These are phyloP conservation scores for Pedicia rivosa DNA, from an alignment of 2,888 invertebrate genomes.

Conservation along the genomic window DNA sequence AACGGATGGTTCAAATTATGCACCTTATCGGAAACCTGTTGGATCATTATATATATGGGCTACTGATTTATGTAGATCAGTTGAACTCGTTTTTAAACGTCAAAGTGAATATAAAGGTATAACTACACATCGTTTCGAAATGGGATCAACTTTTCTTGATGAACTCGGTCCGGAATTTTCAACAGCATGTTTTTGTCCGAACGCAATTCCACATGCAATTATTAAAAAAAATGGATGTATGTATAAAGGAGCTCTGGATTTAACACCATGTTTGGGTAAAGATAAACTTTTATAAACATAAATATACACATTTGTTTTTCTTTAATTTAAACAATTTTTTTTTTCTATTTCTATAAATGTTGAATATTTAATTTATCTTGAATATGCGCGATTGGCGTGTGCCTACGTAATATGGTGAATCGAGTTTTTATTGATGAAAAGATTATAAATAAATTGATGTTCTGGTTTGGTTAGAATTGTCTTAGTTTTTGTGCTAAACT, in stretches of 20 bases:
- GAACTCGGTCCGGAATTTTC: slow-evolving; percentile 35
- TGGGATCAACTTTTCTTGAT: slow-evolving; percentile 40
- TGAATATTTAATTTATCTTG: too few relatives aligned
- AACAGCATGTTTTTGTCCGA: slow-evolving; percentile 49
- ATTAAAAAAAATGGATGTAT: slow-evolving; percentile 41
- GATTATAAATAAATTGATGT: too few relatives aligned
- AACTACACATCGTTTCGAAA: slow-evolving; percentile 38
- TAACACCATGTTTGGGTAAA: slow-evolving; percentile 44
- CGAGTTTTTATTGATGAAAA: too few relatives aligned
- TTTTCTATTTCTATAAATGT: too few relatives aligned
- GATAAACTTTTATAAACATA: slow-evolving; percentile 8
- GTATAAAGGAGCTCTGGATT: slow-evolving; percentile 41
- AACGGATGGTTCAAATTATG: slow-evolving; percentile 49
- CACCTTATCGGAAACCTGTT: slow-evolving; percentile 39
- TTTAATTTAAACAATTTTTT: too few relatives aligned
- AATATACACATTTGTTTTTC: too few relatives aligned
- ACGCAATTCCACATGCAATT: slow-evolving; percentile 34
- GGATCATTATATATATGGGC: slow-evolving; percentile 23
- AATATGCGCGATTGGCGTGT: too few relatives aligned
- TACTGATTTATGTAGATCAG: slow-evolving; percentile 28
- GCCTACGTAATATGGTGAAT: too few relatives aligned
- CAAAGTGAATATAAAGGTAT: slow-evolving; percentile 39
- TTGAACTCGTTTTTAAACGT: slow-evolving; percentile 39
- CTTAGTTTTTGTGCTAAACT: too few relatives aligned
- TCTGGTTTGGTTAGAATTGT: too few relatives aligned